phyloP scores from a whole-genome alignment of 2,113 vertebrate species.

The Petroica traversi region DNA sequence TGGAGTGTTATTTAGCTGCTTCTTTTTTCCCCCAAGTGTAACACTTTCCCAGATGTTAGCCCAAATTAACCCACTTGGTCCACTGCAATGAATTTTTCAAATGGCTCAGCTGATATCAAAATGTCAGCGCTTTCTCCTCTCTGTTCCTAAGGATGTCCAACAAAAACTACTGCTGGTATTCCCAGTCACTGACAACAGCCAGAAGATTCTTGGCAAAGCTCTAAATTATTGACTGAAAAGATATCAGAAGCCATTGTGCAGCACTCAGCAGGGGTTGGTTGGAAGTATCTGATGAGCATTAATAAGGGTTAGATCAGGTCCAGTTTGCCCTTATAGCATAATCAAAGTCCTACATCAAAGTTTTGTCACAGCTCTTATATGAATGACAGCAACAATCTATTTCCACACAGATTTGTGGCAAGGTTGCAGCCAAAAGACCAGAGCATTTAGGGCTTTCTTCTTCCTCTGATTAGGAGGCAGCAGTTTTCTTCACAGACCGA shows the following conservation, averaged over 20 bases:
- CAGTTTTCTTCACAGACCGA: constrained; percentile 3
- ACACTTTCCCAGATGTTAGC: neutral
- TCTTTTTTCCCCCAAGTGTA: neutral
- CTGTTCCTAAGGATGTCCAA: neutral
- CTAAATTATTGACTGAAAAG: neutral
- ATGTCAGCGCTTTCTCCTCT: neutral
- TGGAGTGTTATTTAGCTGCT: accelerated
- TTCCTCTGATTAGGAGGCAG: neutral
- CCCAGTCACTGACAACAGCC: neutral
- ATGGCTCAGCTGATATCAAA: neutral
- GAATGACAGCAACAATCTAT: neutral
- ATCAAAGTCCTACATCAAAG: neutral
- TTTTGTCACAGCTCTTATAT: neutral
- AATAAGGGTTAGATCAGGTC: neutral
- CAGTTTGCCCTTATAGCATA: neutral
- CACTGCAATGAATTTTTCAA: neutral
- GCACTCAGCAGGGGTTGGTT: neutral
- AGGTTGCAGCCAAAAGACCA: neutral
- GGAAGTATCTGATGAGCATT: neutral
- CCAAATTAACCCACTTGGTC: neutral
- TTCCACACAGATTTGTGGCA: neutral
- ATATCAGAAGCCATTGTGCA: neutral
- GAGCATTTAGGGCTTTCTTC: neutral
- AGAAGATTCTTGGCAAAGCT: neutral
- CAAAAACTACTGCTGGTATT: neutral